phyloP scores from a whole-genome alignment of 2,113 vertebrate species.

The Polyodon spathula region DNA sequence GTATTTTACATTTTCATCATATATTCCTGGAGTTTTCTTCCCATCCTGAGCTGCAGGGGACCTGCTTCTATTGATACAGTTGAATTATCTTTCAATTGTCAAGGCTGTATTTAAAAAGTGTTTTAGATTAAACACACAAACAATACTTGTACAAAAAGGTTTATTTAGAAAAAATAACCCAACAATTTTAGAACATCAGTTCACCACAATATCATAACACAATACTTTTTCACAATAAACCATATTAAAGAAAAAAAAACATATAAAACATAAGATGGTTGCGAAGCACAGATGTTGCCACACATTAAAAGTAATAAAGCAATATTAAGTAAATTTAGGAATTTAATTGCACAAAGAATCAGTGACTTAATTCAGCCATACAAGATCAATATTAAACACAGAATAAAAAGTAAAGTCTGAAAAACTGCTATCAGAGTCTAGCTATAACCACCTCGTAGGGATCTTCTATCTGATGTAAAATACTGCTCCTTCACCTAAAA shows the following conservation, averaged over 20 bases:
- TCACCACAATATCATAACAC: constrained; percentile 13
- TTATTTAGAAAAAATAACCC: constrained; percentile 15
- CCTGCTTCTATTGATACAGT: no score
- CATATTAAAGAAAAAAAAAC: constrained; percentile 2
- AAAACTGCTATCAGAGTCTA: constrained; percentile 16
- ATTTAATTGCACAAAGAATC: constrained; percentile 19
- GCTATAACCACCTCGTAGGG: constrained; percentile 34
- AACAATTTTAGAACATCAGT: neutral
- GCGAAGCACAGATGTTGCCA: neutral
- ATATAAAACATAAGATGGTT: neutral
- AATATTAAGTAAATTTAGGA: constrained; percentile 7
- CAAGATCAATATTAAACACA: constrained; percentile 18
- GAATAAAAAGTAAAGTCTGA: constrained; percentile 29
- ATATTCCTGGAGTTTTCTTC: no score
- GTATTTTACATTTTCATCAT: no score
- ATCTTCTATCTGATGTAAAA: constrained; percentile 52
- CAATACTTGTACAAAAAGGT: constrained; percentile 17
- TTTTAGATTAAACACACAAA: constrained; percentile 14
- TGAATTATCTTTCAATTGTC: no score
- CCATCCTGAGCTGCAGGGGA: no score
- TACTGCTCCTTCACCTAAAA: constrained; percentile 73
- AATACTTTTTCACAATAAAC: constrained; percentile 10
- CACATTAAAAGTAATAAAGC: constrained; percentile 12
- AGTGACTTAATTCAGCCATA: constrained; percentile 23
- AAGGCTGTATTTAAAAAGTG: no score